Evolutionary conservation across 2,797 vertebrate species (phyloP).

Genomic region (Parauchenoglanis punctatus): DNA sequence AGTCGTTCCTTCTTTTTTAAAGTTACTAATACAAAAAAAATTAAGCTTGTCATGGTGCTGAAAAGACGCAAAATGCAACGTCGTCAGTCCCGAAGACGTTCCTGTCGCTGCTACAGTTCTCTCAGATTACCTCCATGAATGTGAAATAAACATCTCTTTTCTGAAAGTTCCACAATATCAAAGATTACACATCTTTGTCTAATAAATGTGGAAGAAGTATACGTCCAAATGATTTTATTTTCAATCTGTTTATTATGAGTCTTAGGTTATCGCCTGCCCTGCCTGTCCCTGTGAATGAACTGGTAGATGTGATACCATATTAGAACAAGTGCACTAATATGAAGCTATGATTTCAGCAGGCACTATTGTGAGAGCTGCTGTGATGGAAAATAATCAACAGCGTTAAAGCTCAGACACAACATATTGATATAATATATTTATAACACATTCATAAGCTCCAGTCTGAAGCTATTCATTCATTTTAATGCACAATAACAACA

Average conservation of each 20-base stretch:
- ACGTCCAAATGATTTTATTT: not conserved
- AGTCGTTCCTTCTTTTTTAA: not conserved
- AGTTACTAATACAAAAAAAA: not conserved
- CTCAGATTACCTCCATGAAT: not conserved
- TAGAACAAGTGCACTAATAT: not conserved
- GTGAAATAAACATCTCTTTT: not conserved
- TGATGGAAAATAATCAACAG: not conserved
- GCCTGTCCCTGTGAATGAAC: no score
- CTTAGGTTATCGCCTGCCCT: not conserved
- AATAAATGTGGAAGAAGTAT: not conserved
- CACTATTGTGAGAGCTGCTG: not conserved
- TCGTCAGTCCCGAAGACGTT: not conserved
- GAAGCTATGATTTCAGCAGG: not conserved
- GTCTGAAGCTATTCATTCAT: not conserved
- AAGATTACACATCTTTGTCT: not conserved
- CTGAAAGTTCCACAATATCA: not conserved
- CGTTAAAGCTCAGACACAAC: not conserved
- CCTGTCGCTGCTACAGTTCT: not conserved
- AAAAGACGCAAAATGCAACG: not conserved
- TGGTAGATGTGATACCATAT: not conserved
- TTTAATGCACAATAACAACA: not conserved
- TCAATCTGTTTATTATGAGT: not conserved
- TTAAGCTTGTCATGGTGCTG: not conserved
- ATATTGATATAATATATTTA: not conserved
- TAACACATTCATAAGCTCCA: not conserved